Base-by-base conservation (phyloP, 2,888 invertebrate species). In the Drosophila melanocephala region DNA sequence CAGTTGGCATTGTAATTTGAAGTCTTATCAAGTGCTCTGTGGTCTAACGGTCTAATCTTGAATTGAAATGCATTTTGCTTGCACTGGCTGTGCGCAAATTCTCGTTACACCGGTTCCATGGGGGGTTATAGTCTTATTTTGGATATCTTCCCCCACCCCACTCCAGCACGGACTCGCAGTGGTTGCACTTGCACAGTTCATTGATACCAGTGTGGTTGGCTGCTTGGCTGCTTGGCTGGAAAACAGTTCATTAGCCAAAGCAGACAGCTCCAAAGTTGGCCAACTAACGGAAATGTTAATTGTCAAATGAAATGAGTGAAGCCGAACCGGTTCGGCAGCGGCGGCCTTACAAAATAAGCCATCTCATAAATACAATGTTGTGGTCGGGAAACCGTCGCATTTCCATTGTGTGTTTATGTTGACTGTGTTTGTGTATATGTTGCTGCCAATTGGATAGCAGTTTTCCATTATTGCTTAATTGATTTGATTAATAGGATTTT, bases 241-340 rank as follows among this genome's bases (percentile, higher is more conserved):
- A 80, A 80, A 80, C 81, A 71, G 88, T 88, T 87, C 86, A 87
- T 87, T 87, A 89, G 83, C 84, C 84, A 89, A 81, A 79, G 86
- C 86, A 86, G 88, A 86, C 84, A 87, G 67, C 87, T 85, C 81
- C 82, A 86, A 89, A 84, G 87, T 90, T 90, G 89, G 89, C 86
- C 89, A 90, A 81, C 80, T 90, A 90, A 90, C 89, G 89, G 89
- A 90, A 90, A 87, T 89, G 89, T 86, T 90, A 90, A 90, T 90
- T 90, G 89, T 85, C 89, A 87, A 87, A 83, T 81, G 84, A 83
- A 86, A 77, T 75, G 83, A 84, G 77, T 77, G 78, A 80, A 68
- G 71, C 69, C 70, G 58, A 83, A 87, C 84, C 85, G 87, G 87
- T 87, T 80, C 69, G 32, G n/a, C 66, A 69, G 51, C 69, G 68